These are phyloP conservation scores for Alexandromys fortis DNA, from an alignment of 2,113 vertebrate species.

Conservation along the genomic window DNA sequence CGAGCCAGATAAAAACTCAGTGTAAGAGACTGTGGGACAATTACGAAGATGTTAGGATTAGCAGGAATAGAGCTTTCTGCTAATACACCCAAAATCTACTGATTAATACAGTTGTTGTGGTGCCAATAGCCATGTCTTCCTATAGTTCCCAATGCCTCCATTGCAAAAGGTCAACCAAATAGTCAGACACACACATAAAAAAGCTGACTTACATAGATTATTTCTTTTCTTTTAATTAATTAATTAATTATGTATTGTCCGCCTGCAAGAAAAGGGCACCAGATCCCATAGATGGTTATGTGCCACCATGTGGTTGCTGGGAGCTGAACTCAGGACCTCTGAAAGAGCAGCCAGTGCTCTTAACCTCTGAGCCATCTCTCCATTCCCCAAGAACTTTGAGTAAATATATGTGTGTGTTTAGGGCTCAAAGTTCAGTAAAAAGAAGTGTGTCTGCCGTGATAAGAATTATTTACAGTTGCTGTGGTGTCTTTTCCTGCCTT, in stretches of 20 bases:
- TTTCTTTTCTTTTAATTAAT: background rate
- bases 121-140: background rate
- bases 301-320: too few species aligned
- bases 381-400: background rate
- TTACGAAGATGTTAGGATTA: slow-evolving; percentile 11
- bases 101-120: background rate
- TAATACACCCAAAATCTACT: background rate
- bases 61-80: slow-evolving; percentile 11
- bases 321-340: too few species aligned
- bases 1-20: slow-evolving; percentile 13
- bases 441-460: background rate
- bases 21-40: slow-evolving; percentile 12
- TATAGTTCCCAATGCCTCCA: background rate
- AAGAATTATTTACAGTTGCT: background rate
- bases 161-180: background rate
- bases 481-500: background rate
- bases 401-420: background rate
- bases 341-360: too few species aligned
- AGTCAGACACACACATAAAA: background rate
- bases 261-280: too few species aligned
- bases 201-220: background rate
- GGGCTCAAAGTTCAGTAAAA: background rate
- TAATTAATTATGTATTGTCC: too few species aligned
- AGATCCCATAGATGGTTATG: too few species aligned
- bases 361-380: too few species aligned